Conservation (phyloP, 2,797 vertebrate species). For the Phaenicophaeus curvirostris region DNA sequence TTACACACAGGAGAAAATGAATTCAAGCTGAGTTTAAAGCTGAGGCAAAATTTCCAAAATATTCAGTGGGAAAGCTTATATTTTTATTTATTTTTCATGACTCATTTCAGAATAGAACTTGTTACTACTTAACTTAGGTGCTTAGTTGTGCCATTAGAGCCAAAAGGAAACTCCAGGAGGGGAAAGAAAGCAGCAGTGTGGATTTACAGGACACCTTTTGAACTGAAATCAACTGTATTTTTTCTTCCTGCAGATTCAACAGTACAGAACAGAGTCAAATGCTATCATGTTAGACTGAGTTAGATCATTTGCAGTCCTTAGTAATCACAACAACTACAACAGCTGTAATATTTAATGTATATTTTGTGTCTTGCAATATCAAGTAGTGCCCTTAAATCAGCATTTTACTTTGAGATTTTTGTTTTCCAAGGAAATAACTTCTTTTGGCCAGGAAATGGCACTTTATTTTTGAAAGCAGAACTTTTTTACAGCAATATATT, state of each 20-base stretch:
- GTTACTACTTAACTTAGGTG: background rate
- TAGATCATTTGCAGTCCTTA: background rate
- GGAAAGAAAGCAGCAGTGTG: background rate
- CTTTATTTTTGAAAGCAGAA: background rate
- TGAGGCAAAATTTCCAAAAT: background rate
- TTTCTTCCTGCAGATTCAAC: background rate
- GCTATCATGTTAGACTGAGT: background rate
- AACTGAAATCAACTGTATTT: background rate
- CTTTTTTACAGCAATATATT: background rate
- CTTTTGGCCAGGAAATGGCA: background rate
- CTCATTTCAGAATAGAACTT: background rate
- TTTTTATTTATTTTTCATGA: constrained; percentile 7
- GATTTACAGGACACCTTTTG: background rate
- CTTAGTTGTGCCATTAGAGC: background rate
- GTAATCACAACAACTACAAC: background rate
- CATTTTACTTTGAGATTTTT: background rate
- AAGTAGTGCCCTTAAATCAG: background rate
- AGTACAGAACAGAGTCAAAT: background rate
- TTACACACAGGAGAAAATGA: background rate
- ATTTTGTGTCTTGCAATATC: background rate
- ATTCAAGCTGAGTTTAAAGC: background rate
- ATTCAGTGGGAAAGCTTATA: background rate
- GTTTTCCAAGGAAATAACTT: background rate
- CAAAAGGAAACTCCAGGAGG: background rate
- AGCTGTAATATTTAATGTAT: background rate